phyloP scores from a whole-genome alignment of 2,113 vertebrate genomes.

The Eolophus roseicapilla region DNA sequence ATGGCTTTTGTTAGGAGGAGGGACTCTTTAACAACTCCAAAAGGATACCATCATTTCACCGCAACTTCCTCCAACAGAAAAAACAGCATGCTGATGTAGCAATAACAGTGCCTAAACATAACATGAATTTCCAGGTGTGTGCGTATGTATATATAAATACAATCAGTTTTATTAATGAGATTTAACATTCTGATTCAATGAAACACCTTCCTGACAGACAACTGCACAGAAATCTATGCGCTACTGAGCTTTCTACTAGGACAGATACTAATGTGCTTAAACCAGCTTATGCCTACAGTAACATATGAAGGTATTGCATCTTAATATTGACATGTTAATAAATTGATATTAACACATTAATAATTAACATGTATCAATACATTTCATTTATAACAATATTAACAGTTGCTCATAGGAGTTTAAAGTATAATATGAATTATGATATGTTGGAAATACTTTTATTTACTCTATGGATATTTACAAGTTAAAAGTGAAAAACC shows the following conservation, averaged over 20 bases:
- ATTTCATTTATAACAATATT: not conserved
- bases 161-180: not conserved
- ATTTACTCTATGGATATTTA: conserved; percentile 42
- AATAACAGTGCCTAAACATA: not conserved
- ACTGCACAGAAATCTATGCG: not conserved
- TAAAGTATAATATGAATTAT: conserved; percentile 9
- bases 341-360: not conserved
- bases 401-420: not conserved
- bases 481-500: conserved; percentile 71
- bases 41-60: not conserved
- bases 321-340: not conserved
- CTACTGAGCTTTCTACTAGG: not conserved
- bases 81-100: not conserved
- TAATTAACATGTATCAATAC: not conserved
- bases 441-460: conserved; percentile 1
- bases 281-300: not conserved
- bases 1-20: not conserved
- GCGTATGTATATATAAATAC: too few species aligned
- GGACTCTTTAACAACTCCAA: not conserved
- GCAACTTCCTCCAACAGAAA: not conserved
- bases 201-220: not conserved
- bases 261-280: not conserved
- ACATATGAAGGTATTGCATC: not conserved
- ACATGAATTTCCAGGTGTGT: not conserved
- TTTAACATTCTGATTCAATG: not conserved